Base-by-base conservation (phyloP, 2,888 invertebrate species). In the Leucozona laternaria region DNA sequence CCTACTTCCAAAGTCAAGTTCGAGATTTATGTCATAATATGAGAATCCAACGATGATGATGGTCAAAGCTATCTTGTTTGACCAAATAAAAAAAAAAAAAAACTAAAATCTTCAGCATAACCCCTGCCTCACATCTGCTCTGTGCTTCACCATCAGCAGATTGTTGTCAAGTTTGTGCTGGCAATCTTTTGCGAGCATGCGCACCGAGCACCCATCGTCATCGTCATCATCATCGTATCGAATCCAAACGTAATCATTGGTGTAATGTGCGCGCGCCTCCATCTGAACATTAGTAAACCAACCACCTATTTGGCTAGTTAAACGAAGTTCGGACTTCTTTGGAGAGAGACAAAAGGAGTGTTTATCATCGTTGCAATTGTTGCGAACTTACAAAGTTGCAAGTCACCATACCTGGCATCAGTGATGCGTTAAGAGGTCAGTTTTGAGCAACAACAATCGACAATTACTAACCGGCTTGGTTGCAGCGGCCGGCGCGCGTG, bases 391-490 rank as follows among this genome's bases (percentile, higher is more conserved):
- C 37, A 58, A 15, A 20, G 4, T 34, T 45, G 13, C 37, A 58
- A 58, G n/a, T 58, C 48, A 40, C 11, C 64, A 13, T n/a, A n/a
- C n/a, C n/a, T n/a, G n/a, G n/a, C 45, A 57, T 25, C 70, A 62
- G 79, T 75, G 83, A 83, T 79, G 83, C 83, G 83, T 84, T 79
- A 84, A 84, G 75, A 75, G 83, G 83, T 79, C 83, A 84, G 70
- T 79, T 48, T 57, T 66, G 45, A 78, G 28, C 68, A 37, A 31
- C 66, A 43, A 37, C 66, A 81, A 77, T 58, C 71, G 17, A 34
- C 37, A 48, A 34, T 48, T 62, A 17, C 62, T 57, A 13, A 31
- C 31, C 13, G 10, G 17, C 2, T 17, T 43, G 17, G 1, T 4
- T n/a, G 43, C 0, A 31, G 7, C 31, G 43, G 43, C 6, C 3